These are phyloP conservation scores for Perizoma affinitatum DNA, from an alignment of 2,888 invertebrate species.

Conservation along the genomic window DNA sequence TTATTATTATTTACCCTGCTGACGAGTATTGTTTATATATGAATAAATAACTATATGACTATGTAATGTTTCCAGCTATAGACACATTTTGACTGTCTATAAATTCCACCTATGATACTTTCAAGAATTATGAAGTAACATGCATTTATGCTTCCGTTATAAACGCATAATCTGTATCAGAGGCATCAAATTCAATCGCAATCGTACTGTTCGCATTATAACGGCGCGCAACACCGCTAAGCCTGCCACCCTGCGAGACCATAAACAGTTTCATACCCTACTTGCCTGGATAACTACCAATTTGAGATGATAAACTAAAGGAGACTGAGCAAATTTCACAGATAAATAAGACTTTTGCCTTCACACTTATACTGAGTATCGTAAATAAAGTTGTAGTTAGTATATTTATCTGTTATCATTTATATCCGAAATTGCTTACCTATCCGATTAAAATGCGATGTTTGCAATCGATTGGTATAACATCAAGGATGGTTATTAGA, in stretches of 20 bases:
- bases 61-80: background rate
- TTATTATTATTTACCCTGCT: no score
- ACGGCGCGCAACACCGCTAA: slow-evolving; percentile 43
- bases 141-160: slow-evolving; percentile 16
- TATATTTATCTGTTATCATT: no score
- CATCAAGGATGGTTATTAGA: no score
- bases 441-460: no score
- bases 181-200: slow-evolving; percentile 38
- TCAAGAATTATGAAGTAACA: slow-evolving; percentile 3
- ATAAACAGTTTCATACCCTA: slow-evolving; percentile 47
- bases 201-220: slow-evolving; percentile 36
- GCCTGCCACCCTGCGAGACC: slow-evolving; percentile 34
- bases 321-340: background rate
- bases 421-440: no score
- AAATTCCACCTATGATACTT: background rate
- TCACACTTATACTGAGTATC: no score
- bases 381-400: no score
- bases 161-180: slow-evolving; percentile 36
- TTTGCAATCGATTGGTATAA: no score
- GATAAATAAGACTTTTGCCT: no score
- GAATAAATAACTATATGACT: no score
- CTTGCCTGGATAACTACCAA: slow-evolving; percentile 41
- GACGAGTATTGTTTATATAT: no score
- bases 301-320: slow-evolving; percentile 5
- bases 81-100: background rate